Conservation (phyloP, 2,888 invertebrate species). For the Leucophora obtusa region DNA sequence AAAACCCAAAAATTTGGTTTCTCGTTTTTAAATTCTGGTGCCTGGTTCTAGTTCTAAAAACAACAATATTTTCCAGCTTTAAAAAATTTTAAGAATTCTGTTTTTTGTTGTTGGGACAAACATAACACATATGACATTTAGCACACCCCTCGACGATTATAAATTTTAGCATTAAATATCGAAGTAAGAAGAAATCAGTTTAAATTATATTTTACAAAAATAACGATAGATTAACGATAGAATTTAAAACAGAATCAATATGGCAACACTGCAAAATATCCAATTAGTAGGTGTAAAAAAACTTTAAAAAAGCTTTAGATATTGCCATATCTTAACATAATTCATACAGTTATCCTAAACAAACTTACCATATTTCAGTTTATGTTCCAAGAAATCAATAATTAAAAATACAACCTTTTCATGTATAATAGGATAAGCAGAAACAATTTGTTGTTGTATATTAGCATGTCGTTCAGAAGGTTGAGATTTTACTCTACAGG, state of each 20-base stretch:
- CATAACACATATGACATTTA: no score
- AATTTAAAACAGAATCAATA: not conserved
- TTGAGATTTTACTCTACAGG: conserved; percentile 71
- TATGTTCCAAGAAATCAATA: conserved; percentile 83
- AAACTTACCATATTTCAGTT: conserved; percentile 75
- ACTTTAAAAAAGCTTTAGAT: conserved; percentile 8
- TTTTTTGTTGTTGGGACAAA: no score
- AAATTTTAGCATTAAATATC: no score
- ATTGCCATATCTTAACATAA: not conserved
- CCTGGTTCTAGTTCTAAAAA: no score
- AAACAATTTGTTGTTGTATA: conserved; percentile 76
- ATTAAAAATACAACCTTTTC: conserved; percentile 83
- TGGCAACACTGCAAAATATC: not conserved
- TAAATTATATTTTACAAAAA: no score
- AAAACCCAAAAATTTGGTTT: no score
- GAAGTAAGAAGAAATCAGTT: no score
- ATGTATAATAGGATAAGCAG: conserved; percentile 84
- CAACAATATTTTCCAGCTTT: no score
- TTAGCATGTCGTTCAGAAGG: conserved; percentile 64
- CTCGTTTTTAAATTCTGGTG: no score
- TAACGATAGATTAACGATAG: not conserved
- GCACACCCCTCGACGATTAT: no score
- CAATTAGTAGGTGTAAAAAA: not conserved
- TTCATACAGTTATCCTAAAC: not conserved
- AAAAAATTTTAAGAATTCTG: no score